Base-by-base conservation (phyloP, 2,113 vertebrate genomes). In the Tetrao urogallus region DNA sequence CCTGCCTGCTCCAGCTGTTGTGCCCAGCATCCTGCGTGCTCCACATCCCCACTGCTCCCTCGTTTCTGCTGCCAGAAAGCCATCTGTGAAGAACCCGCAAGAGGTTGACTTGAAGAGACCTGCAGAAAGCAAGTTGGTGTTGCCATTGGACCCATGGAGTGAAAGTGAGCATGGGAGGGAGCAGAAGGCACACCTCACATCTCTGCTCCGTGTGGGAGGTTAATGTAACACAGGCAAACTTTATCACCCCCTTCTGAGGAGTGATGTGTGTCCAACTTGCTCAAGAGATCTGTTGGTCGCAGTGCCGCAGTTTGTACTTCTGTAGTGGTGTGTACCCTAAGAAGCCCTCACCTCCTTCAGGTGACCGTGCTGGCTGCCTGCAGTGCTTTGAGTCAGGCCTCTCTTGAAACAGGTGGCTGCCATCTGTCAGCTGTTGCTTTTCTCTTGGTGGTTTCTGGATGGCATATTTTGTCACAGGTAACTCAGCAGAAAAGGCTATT, bases 1-100 rank as follows among this genome's bases (percentile, higher is more conserved):
- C 56, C 56, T n/a, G 56, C 56, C 11, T n/a, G 56, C 30, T 58
- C 56, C 93, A 92, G 94, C 95, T 97, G 95, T 95, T 83, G 38
- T 83, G 43, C 74, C 66, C 10, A 1, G 56, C 48, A n/a, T 32
- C 56, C 56, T 32, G 1, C 15, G 45, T 57, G 95, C 90, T 92
- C 83, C 57, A 22, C 87, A 56, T 77, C 84, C 78, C 52, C 3
- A 1, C 76, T 43, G 43, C 74, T 93, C 87, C 91, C 93, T 94
- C 54, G 2, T 61, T 85, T 61, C 78, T 2, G 47, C 96, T 4
- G 21, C 88, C 77, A 70, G 76, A 72, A 91, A 97, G 84, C 86
- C 24, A 40, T 85, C 71, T 91, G 73, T 57, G 7, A 47, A 92
- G 77, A 96, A 74, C 77, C 84, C 40, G 6, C 89, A 38, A 45